Base-by-base conservation (phyloP, 2,797 vertebrate species). In the Apogon hyalosoma region DNA sequence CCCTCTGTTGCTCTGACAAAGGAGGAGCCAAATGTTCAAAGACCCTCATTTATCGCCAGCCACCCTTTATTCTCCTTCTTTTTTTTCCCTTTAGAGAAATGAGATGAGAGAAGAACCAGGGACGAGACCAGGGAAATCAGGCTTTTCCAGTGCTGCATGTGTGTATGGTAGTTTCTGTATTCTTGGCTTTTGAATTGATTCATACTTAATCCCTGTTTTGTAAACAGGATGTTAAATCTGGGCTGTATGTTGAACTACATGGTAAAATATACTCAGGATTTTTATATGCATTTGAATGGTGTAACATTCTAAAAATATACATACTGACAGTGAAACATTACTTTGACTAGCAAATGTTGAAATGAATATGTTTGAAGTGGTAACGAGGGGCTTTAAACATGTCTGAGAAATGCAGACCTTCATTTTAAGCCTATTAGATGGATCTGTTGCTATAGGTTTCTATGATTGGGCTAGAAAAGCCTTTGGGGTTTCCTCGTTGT, bases 1-100 rank as follows among this genome's bases (percentile, higher is more conserved):
- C 83, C 87, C 73, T 88, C 80, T 73, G 79, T 86, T 55, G 63
- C 80, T 69, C 73, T 71, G 63, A 90, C 87, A 92, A 90, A 92
- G 79, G 83, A 86, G 73, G 83, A 87, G 79, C 83, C 74, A 85
- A 75, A 81, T 60, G 46, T 67, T 87, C 72, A 86, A 81, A 90
- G 82, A 74, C 73, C 77, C 66, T 67, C 79, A 74, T 90, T 90
- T 86, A 86, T 86, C 21, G 51, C 51, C 39, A 50, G 73, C 71
- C 33, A 50, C 19, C 58, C 50, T 55, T 87, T 82, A 69, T 82
- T 83, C 71, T 51, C 2, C n/a, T 63, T 6, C 10, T 51, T 55
- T 77, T 72, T 59, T 59, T 63, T 57, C 36, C 33, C 8, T 47
- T 68, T 15, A 28, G 59, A 84, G 75, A 73, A 81, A 78, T 64